These are phyloP conservation scores for Callocephalon fimbriatum DNA, from an alignment of 2,113 vertebrate genomes.

Conservation along the genomic window DNA sequence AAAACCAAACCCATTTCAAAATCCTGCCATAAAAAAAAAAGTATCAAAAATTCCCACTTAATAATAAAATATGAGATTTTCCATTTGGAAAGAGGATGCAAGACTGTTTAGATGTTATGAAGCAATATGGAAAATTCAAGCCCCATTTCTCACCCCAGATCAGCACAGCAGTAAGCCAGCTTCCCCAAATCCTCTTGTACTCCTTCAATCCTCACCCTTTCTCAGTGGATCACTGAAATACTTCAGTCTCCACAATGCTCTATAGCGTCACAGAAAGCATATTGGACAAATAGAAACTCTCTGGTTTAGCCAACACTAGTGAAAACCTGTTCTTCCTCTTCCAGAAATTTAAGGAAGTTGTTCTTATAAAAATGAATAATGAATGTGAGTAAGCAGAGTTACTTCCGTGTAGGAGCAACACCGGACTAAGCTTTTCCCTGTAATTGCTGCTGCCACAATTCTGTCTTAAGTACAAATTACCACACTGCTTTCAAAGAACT, in stretches of 20 bases:
- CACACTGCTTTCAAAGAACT: conserved; percentile 38
- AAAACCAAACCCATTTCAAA: neutral
- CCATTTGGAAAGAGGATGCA: neutral
- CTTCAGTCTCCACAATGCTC: neutral
- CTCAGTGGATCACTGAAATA: neutral
- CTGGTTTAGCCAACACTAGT: neutral
- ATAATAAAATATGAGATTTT: neutral
- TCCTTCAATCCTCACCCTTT: neutral
- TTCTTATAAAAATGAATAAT: neutral
- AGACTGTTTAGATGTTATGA: neutral
- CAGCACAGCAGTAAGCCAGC: neutral
- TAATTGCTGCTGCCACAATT: conserved; percentile 30
- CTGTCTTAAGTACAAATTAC: conserved; percentile 51
- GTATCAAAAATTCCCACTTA: neutral
- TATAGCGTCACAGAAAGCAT: neutral
- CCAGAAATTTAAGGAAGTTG: neutral
- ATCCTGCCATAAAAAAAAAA: neutral
- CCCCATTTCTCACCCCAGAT: neutral
- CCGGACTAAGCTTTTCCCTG: neutral
- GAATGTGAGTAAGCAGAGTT: neutral
- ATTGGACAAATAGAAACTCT: neutral
- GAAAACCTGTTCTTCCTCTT: neutral
- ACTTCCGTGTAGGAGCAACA: neutral
- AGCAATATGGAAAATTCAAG: neutral
- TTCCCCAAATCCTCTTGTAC: neutral